Percentiles rank a stretch among this genome's conserved stretches.
Conservation (phyloP, 53 echinoderm and acorn worm species). For the Echinometra lucunter region DNA sequence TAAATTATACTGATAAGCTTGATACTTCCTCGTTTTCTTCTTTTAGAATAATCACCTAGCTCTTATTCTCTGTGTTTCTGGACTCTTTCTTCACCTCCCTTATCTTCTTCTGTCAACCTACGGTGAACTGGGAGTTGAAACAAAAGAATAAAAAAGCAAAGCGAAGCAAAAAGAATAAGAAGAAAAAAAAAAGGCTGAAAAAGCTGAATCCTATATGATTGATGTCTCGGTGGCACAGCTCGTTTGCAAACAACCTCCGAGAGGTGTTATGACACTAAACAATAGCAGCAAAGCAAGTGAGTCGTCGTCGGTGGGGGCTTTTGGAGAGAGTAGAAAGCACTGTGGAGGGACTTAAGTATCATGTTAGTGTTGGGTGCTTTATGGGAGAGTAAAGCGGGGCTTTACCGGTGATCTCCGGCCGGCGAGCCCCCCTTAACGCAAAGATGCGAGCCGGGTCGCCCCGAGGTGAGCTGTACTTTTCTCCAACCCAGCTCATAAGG, state of each 20-base stretch:
- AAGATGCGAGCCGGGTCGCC: not conserved
- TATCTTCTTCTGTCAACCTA: slow-evolving; percentile 24
- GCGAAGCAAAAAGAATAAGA: too few species aligned
- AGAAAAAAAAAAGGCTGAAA: not conserved
- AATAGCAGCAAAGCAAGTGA: slow-evolving; percentile 44
- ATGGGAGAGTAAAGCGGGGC: slow-evolving; percentile 59
- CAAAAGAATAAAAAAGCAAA: slow-evolving; percentile 23
- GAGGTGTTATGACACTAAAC: slow-evolving; percentile 67
- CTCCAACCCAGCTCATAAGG: not conserved
- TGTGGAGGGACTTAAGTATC: slow-evolving; percentile 62
- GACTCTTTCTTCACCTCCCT: slow-evolving; percentile 7
- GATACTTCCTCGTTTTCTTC: not conserved
- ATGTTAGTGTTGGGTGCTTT: slow-evolving; percentile 56
- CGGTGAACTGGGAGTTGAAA: slow-evolving; percentile 53
- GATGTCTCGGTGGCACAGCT: slow-evolving; percentile 48
- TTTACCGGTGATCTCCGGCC: slow-evolving; percentile 57
- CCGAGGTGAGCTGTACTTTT: slow-evolving; percentile 62
- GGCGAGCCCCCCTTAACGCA: slow-evolving; percentile 62
- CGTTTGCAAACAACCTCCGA: slow-evolving; percentile 66
- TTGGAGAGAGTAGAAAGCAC: not conserved
- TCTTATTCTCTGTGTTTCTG: not conserved
- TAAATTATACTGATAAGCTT: too few species aligned
- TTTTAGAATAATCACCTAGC: not conserved
- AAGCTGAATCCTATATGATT: slow-evolving; percentile 38
- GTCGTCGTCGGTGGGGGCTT: slow-evolving; percentile 21